phyloP scores from a whole-genome alignment of 2,797 vertebrate genomes.

The Epinephelus malabaricus region DNA sequence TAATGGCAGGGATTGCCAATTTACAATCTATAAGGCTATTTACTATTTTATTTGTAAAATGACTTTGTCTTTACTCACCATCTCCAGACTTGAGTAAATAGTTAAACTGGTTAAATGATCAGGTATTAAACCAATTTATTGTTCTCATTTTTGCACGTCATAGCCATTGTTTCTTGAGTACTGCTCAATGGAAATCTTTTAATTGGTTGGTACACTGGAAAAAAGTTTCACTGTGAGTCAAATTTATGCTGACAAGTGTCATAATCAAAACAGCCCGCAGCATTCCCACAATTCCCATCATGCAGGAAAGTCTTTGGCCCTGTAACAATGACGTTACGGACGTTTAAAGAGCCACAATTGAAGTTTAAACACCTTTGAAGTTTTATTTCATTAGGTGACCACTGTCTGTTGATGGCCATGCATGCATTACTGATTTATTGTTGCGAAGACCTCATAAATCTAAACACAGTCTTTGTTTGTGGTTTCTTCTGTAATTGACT shows the following conservation, averaged over 20 bases:
- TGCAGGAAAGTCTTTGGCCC: slow-evolving; percentile 5
- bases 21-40: neutral
- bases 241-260: neutral
- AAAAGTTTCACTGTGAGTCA: neutral
- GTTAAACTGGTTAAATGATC: neutral
- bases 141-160: neutral
- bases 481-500: neutral
- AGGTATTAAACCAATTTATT: neutral
- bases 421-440: slow-evolving; percentile 24
- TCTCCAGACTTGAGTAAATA: neutral
- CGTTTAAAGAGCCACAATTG: neutral
- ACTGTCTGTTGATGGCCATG: slow-evolving; percentile 17
- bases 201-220: neutral
- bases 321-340: neutral
- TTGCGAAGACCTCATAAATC: slow-evolving; percentile 23
- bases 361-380: slow-evolving; percentile 26
- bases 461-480: neutral
- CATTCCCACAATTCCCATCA: slow-evolving; percentile 39
- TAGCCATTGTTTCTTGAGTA: neutral
- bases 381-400: slow-evolving; percentile 33
- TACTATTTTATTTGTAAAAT: no score
- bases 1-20: neutral
- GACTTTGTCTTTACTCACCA: neutral
- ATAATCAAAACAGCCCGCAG: slow-evolving; percentile 17
- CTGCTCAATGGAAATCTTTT: neutral